Conservation (phyloP, 2,113 vertebrate species). For the Odontophorus gujanensis region DNA sequence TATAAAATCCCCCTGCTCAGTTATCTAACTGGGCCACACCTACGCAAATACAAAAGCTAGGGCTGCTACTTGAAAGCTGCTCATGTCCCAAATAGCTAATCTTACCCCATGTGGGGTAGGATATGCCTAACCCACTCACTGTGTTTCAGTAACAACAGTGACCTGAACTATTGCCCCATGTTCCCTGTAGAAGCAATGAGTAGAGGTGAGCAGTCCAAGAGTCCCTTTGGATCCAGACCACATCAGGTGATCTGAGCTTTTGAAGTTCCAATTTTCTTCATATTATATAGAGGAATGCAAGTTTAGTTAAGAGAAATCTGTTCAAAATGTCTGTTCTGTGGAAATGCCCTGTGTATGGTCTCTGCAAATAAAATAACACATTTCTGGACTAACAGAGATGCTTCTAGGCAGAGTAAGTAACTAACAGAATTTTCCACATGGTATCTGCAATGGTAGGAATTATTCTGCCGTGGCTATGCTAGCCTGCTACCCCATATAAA, state of each 20-base stretch:
- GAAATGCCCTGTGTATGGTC: neutral
- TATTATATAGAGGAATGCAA: neutral
- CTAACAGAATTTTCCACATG: neutral
- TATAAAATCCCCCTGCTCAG: neutral
- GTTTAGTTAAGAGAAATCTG: neutral
- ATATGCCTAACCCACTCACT: neutral
- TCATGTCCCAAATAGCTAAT: neutral
- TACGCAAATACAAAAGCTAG: neutral
- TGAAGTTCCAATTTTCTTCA: neutral
- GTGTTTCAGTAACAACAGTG: neutral
- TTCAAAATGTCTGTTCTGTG: neutral
- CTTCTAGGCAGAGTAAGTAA: neutral
- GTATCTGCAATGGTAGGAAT: neutral
- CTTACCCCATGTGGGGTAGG: neutral
- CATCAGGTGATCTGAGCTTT: neutral
- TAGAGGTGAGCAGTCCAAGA: neutral
- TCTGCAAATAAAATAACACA: neutral
- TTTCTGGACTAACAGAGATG: neutral
- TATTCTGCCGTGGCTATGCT: neutral
- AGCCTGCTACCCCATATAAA: rapidly evolving
- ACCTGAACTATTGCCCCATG: neutral
- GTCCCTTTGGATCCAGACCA: neutral
- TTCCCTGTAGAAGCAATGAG: neutral
- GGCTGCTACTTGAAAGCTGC: neutral
- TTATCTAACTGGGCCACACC: neutral